Percentiles rank a stretch among this genome's conserved stretches.
These are phyloP conservation scores for Phenganax marumi DNA, from an alignment of 92 coral and sea anemone genomes.

Conservation along the genomic window DNA sequence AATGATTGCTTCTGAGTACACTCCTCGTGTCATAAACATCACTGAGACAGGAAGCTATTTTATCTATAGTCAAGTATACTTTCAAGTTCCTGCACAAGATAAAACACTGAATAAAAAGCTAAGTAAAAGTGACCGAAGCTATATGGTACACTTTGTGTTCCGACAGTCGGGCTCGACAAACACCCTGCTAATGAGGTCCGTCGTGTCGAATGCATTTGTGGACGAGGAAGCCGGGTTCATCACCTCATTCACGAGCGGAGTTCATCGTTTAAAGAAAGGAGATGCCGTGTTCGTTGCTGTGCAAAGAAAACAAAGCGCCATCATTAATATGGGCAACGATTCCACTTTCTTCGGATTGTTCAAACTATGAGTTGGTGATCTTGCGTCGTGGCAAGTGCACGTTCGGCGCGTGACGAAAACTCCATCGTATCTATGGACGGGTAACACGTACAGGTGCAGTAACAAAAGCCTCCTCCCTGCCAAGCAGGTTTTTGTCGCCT, in stretches of 20 bases:
- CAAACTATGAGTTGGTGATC: conserved; percentile 9
- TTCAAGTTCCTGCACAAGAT: conserved; percentile 1
- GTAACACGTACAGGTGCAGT: conserved; percentile 36
- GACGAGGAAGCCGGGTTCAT: neutral
- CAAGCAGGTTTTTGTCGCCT: conserved; percentile 44
- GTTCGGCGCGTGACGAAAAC: conserved; percentile 2
- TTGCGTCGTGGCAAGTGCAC: conserved; percentile 8
- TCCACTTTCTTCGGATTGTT: conserved; percentile 38
- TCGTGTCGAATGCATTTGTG: conserved; percentile 25
- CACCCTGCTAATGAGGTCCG: conserved; percentile 26
- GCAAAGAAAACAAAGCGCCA: conserved; percentile 23
- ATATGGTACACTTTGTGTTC: conserved; percentile 33
- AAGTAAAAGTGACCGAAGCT: neutral
- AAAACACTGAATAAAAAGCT: neutral
- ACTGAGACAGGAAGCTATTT: conserved; percentile 30
- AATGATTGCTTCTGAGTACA: conserved; percentile 1
- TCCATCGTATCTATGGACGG: conserved; percentile 48
- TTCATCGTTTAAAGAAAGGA: conserved; percentile 36
- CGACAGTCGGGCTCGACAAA: conserved; percentile 23
- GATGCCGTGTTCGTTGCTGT: conserved; percentile 32
- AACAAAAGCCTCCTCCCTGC: conserved; percentile 35
- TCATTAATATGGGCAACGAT: conserved; percentile 25
- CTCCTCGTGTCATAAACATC: conserved; percentile 2
- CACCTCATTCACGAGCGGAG: conserved; percentile 45
- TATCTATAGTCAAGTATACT: conserved; percentile 29